Base-by-base conservation (phyloP, 2,797 vertebrate species). In the Chiropotes sagulatus region DNA sequence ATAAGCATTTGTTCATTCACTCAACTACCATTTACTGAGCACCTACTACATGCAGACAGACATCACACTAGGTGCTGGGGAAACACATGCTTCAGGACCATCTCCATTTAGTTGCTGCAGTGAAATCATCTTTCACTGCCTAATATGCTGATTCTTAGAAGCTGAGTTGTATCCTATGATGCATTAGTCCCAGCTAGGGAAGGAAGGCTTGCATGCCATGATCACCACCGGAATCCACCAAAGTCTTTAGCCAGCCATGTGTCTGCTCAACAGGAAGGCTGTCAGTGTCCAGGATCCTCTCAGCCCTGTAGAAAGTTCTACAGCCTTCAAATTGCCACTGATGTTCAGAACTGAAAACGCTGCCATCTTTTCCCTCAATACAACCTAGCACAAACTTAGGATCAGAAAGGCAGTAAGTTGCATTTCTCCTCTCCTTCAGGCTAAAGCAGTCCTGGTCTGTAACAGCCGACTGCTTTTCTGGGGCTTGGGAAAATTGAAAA, bases 231-330 rank as follows among this genome's bases (percentile, higher is more conserved):
- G 94, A 95, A 94, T 96, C 80, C 72, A 93, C 93, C n/a, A 3
- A 91, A 84, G 79, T 95, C 93, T 97, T 97, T 79, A 96, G 84
- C 46, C 73, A 96, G 75, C 94, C 97, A 97, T 92, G 91, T 97
- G 95, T 93, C 89, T 90, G 64, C 92, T 82, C 89, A 72, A 76
- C 83, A 95, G 94, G 95, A 97, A 96, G 46, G 48, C 52, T 95
- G 39, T 84, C 86, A 41, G 87, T 93, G 81, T 81, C 87, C 91
- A 91, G 86, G 78, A 96, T 92, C 86, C 36, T 82, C 73, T 90
- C 50, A 85, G 87, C 30, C 81, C 64, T 76, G 26, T 57, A 83
- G 91, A 97, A 93, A 94, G 41, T 82, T 96, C 91, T 52, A 46
- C 19, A 91, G 76, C 64, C 67, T 96, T 94, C 57, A 72, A 78